Conservation (phyloP, 2,797 vertebrate species). For the Galagoides demidoff region DNA sequence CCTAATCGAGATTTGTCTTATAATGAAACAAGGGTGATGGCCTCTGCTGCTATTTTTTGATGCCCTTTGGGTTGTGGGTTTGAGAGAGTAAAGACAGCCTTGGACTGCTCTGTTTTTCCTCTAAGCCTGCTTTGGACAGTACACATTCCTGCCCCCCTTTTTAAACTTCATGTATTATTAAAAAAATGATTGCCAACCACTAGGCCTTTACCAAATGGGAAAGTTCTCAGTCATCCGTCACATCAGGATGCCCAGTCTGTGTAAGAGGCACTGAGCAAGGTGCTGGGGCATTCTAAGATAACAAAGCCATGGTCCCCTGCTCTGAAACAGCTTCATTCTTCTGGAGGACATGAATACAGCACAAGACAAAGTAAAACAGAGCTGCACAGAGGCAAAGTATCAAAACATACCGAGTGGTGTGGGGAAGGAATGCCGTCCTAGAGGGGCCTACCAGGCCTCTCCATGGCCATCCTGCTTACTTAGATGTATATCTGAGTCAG, state of each 20-base stretch:
- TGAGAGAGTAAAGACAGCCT: background rate
- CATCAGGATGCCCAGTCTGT: background rate
- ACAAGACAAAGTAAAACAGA: background rate
- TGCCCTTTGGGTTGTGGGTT: background rate
- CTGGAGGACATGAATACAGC: background rate
- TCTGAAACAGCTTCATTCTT: background rate
- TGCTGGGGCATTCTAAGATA: background rate
- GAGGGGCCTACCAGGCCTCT: rapidly evolving
- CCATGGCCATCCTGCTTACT: background rate
- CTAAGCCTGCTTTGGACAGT: background rate
- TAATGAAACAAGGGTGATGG: background rate
- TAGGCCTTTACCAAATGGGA: background rate
- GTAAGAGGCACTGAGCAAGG: background rate
- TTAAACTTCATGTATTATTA: background rate
- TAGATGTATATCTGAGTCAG: background rate
- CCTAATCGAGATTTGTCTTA: background rate
- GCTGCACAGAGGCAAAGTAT: background rate
- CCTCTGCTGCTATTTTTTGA: background rate
- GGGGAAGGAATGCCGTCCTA: background rate
- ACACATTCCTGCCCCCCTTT: background rate
- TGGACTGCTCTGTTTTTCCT: background rate
- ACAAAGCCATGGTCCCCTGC: background rate
- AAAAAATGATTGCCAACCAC: background rate
- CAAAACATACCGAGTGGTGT: background rate
- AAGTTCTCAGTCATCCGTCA: background rate